These are phyloP conservation scores for Felis chaus DNA, from an alignment of 2,113 vertebrate species.

Conservation along the genomic window DNA sequence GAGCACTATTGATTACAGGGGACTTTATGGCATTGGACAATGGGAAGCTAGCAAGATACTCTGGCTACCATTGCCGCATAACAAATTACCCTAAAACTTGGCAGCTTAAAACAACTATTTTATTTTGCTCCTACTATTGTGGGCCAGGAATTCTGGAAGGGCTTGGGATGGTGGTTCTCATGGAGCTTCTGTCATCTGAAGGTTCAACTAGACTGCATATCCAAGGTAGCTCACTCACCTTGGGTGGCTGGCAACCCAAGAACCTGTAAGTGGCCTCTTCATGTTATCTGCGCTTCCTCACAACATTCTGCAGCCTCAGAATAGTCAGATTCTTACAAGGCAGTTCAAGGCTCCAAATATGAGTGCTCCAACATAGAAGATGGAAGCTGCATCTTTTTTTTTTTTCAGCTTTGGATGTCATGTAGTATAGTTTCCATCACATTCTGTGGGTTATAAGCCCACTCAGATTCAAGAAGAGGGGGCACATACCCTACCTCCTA, in stretches of 20 bases:
- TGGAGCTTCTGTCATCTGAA: not conserved
- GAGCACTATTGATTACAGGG: not conserved
- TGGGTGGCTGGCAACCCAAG: not conserved
- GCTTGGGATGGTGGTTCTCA: not conserved
- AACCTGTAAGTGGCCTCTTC: not conserved
- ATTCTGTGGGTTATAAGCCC: not conserved
- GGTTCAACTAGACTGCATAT: not conserved
- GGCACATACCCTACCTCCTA: not conserved
- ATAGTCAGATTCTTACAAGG: not conserved
- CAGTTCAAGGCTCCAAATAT: not conserved
- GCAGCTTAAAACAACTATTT: not conserved
- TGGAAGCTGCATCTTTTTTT: not conserved
- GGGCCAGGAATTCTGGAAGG: not conserved
- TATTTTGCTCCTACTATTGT: constrained; percentile 29
- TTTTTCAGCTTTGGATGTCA: not conserved
- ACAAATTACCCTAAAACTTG: not conserved
- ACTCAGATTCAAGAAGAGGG: not conserved
- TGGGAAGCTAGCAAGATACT: not conserved
- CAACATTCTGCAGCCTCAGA: not conserved
- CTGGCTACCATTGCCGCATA: not conserved
- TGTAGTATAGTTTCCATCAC: not conserved
- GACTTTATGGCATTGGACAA: not conserved
- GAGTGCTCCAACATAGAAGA: not conserved
- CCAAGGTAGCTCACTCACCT: not conserved
- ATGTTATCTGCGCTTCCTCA: not conserved